Conservation (phyloP, 2,888 invertebrate species). For the Steinernema hermaphroditum region DNA sequence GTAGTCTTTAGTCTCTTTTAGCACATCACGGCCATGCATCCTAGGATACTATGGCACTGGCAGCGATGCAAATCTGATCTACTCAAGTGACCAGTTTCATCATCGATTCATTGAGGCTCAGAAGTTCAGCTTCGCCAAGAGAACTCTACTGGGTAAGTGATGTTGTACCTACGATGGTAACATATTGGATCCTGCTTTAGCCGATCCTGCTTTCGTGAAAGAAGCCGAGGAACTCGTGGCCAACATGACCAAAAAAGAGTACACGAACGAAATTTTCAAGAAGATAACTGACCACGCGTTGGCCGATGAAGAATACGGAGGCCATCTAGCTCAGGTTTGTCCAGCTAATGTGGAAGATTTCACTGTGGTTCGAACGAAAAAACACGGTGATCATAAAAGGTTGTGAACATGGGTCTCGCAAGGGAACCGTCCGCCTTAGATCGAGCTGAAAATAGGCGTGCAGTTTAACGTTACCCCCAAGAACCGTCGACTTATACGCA, state of each 20-base stretch:
- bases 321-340: slow-evolving; percentile 64
- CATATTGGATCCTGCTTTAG: neutral
- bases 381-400: too few species aligned
- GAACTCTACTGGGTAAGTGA: slow-evolving; percentile 58
- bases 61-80: neutral
- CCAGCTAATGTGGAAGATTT: neutral
- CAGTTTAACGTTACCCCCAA: too few species aligned
- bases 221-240: slow-evolving; percentile 74
- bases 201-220: slow-evolving; percentile 72
- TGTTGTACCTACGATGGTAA: neutral
- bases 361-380: too few species aligned
- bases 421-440: too few species aligned
- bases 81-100: neutral
- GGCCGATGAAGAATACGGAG: slow-evolving; percentile 71
- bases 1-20: neutral
- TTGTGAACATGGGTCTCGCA: too few species aligned
- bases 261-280: neutral
- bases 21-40: neutral
- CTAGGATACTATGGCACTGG: slow-evolving; percentile 43
- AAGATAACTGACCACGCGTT: slow-evolving; percentile 80
- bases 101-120: slow-evolving; percentile 85
- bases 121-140: slow-evolving; percentile 85
- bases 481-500: too few species aligned
- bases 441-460: too few species aligned
- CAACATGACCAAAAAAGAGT: slow-evolving; percentile 73